phyloP scores from a whole-genome alignment of 2,888 invertebrate genomes.

The Thymelicus lineola region DNA sequence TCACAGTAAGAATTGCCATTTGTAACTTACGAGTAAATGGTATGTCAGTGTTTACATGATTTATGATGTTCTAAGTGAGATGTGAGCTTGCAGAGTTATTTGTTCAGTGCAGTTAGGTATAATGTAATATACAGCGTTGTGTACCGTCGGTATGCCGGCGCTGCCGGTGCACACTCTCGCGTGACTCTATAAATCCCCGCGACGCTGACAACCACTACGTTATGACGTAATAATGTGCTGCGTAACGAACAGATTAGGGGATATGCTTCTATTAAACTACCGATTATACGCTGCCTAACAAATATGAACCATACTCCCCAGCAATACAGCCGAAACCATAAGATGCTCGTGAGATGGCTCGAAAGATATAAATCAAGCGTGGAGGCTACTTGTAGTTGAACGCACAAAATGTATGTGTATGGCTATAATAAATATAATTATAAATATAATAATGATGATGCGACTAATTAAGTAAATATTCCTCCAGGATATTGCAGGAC shows the following conservation, averaged over 20 bases:
- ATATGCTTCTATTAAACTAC: conserved; percentile 30
- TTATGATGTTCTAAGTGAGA: too few species aligned
- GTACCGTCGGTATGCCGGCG: too few species aligned
- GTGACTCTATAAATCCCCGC: conserved; percentile 20
- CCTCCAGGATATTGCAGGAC: too few species aligned
- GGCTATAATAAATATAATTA: not conserved
- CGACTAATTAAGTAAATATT: too few species aligned
- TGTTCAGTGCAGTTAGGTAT: too few species aligned
- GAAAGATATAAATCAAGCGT: conserved; percentile 28
- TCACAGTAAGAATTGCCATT: too few species aligned
- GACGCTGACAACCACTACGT: conserved; percentile 18
- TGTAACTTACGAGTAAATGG: too few species aligned
- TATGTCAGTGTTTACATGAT: too few species aligned
- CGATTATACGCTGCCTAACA: conserved; percentile 4
- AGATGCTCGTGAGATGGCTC: not conserved
- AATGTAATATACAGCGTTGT: too few species aligned
- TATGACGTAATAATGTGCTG: conserved; percentile 30
- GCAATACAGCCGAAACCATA: not conserved
- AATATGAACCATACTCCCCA: not conserved
- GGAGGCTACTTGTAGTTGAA: not conserved
- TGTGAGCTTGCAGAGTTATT: too few species aligned
- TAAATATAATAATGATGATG: too few species aligned
- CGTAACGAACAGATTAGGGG: conserved; percentile 30
- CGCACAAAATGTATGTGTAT: not conserved
- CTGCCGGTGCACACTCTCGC: not conserved